Evolutionary conservation across 30 jellyfish, hydroid and myxozoan species (phyloP), one percentile per base, ranked within the genome.

Genomic region (Cassiopea xamachana): DNA sequence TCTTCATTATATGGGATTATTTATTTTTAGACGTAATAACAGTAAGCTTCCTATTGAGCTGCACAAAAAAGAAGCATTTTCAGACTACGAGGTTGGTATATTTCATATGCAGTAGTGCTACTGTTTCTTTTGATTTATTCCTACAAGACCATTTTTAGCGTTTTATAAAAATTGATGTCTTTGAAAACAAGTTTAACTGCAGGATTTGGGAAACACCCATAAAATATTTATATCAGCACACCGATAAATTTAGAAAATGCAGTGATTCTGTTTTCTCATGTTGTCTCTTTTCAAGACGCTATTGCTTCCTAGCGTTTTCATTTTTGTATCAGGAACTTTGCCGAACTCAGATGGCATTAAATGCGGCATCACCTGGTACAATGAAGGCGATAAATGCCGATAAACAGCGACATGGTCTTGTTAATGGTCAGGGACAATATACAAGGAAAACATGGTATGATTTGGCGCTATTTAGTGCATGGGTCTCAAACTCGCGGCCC

Each of bases 311-410:
- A 27, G 39, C 39, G 39, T 27, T 27, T 27, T 27, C 39, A 27
- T 27, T 27, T 27, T 27, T 27, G 39, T 27, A 27, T 46, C 69
- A 96, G 99, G 99, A 96, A 67, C 94, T 96, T 69, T 96, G 97
- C 64, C 91, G 99, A 82, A 96, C 99, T n/a, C 98, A 96, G 58
- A 96, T 96, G 99, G 94, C 99, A 13, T 77, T 92, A 16, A 80
- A 86, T 46, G 80, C 93, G 3, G 69, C 87, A 1, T 80, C 94
- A 2, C 92, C 98, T 0, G 85, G 95, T 17, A 15, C 86, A 39
- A 17, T 78, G 46, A 83, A 83, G 74, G 93, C 98, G 7, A 49
- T 80, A 13, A 69, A 81, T 44, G 91, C 90, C 46, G 98, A 92
- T 67, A 73, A 86, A 61, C 95, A 92, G 68, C 73, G 95, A 67